Base-by-base conservation (phyloP, 2,113 vertebrate species). In the Zosterops borbonicus region DNA sequence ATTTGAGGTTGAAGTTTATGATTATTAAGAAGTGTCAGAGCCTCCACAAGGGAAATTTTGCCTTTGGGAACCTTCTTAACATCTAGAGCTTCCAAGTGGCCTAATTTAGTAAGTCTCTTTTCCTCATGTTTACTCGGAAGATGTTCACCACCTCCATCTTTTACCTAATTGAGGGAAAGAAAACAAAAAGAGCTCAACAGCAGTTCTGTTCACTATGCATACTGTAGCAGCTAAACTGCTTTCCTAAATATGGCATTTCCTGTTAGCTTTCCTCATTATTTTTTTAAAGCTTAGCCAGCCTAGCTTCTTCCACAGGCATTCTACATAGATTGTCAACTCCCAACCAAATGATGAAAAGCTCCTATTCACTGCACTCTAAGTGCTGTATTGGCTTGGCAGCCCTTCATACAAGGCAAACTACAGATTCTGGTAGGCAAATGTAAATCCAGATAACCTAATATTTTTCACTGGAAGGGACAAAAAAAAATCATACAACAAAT, bases 1-100 rank as follows among this genome's bases (percentile, higher is more conserved):
- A 77, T 98, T 52, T 98, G 87, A 62, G 99, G 99, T 67, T 97
- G 74, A 39, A 89, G 95, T 93, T 98, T 99, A 97, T 99, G 98
- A 92, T 98, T 98, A 97, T 98, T 98, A 71, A 99, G 97, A 68
- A 98, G 97, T 4, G 95, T 98, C 92, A 99, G 90, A 50, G 98
- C 98, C 88, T 99, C 99, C 19, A 97, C 94, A 83, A 99, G 70
- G 46, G 98, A 98, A 94, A 99, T 97, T 87, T 98, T 99, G 95
- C 99, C 99, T 98, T 98, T 98, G 6, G 98, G 96, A 96, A 99
- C 96, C 47, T 98, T 97, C 14, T 95, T 90, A 87, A 98, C 47
- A 46, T 98, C 97, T 58, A 88, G 76, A 56, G 96, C 53, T 74
- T 96, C 92, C 15, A 97, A 96, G 2, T 69, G 75, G 35, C 92